Percentiles rank a stretch among this genome's conserved stretches.
Evolutionary conservation across 2,888 invertebrate genomes (phyloP).

Genomic region (Microchrysa polita): DNA sequence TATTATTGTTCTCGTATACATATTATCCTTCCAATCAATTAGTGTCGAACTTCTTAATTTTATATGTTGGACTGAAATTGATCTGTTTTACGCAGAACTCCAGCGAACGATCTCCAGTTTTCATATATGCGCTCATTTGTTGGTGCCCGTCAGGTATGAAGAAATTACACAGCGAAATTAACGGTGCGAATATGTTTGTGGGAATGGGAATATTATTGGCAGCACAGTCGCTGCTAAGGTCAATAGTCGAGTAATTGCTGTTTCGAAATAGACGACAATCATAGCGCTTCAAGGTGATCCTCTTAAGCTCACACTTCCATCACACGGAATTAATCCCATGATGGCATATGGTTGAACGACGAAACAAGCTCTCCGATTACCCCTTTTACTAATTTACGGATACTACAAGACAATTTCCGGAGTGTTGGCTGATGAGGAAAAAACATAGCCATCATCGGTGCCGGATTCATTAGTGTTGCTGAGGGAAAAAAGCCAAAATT

Average conservation of each 20-base stretch:
- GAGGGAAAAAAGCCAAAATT: slow-evolving; percentile 30
- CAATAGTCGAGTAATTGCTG: slow-evolving; percentile 2
- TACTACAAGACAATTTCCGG: slow-evolving; percentile 44
- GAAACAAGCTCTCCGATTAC: background rate
- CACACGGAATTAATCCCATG: background rate
- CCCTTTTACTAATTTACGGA: slow-evolving; percentile 32
- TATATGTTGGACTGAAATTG: slow-evolving; percentile 27
- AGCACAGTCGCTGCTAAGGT: slow-evolving; percentile 9
- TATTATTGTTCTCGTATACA: too few species aligned
- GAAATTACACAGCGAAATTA: slow-evolving; percentile 22
- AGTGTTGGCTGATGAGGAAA: slow-evolving; percentile 1
- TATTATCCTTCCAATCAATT: slow-evolving; percentile 26
- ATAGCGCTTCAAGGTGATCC: background rate
- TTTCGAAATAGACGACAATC: background rate
- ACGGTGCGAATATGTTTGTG: slow-evolving; percentile 14
- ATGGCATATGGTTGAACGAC: slow-evolving; percentile 24
- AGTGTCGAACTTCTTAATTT: slow-evolving; percentile 29
- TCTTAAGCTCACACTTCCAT: background rate
- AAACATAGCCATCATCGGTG: background rate
- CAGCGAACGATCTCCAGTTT: background rate
- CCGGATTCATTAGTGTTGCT: slow-evolving; percentile 17
- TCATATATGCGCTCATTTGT: background rate
- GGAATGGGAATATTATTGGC: slow-evolving; percentile 15
- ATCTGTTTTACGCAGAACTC: background rate
- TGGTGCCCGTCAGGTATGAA: slow-evolving; percentile 14